Conservation (phyloP, 1,140 invertebrate genomes). For the Nasonia vitripennis region DNA sequence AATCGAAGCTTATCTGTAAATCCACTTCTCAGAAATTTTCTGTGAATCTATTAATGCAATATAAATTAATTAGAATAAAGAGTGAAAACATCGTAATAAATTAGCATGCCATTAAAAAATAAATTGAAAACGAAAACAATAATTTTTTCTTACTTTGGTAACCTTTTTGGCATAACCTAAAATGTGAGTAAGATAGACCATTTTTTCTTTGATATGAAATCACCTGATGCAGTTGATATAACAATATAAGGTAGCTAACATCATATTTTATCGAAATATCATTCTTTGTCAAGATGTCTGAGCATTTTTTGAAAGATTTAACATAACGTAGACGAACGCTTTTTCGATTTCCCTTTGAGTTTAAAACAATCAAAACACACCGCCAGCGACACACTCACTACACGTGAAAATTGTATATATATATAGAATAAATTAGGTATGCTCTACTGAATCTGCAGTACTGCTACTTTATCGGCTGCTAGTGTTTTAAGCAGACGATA, state of each 20-base stretch:
- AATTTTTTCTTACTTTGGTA: slow-evolving; percentile 34
- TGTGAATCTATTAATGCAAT: slow-evolving; percentile 54
- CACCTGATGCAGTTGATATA: not conserved
- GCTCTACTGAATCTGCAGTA: too few species aligned
- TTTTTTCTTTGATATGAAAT: slow-evolving; percentile 53
- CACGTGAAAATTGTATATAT: too few species aligned
- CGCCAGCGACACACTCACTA: too few species aligned
- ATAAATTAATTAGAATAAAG: not conserved
- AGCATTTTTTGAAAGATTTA: too few species aligned
- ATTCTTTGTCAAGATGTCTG: not conserved
- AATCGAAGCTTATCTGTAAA: slow-evolving; percentile 86
- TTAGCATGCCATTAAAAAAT: slow-evolving; percentile 6
- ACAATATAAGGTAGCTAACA: not conserved
- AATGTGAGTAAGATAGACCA: slow-evolving; percentile 68
- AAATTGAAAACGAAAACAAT: slow-evolving; percentile 23
- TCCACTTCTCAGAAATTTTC: slow-evolving; percentile 70
- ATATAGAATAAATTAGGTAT: too few species aligned
- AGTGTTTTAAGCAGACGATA: too few species aligned
- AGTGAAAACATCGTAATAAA: slow-evolving; percentile 12
- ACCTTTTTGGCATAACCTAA: slow-evolving; percentile 63
- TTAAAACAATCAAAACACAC: too few species aligned
- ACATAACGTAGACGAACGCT: too few species aligned
- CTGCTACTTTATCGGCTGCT: too few species aligned
- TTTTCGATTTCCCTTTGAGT: too few species aligned
- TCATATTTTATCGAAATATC: not conserved